Percentiles rank a stretch among this genome's conserved stretches.
phyloP scores from a whole-genome alignment of 2,113 vertebrate species.

The Crotophaga sulcirostris region DNA sequence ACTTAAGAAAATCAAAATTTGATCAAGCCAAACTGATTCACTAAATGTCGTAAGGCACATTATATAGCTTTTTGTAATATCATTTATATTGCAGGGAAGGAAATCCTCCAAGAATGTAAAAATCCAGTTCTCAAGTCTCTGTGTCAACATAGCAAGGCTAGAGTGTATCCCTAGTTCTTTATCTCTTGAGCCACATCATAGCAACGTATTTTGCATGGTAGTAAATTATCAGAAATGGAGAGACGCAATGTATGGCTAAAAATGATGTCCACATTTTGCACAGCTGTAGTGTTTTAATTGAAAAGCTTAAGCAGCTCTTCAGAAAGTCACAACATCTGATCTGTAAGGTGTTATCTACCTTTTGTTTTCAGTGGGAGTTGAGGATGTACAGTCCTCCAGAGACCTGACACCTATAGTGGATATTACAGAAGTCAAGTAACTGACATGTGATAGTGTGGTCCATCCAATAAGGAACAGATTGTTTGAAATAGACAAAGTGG shows the following conservation, averaged over 20 bases:
- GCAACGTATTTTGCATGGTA: background rate
- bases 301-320: background rate
- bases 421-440: conserved; percentile 54
- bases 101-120: background rate
- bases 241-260: background rate
- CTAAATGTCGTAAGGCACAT: background rate
- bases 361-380: background rate
- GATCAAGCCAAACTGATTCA: background rate
- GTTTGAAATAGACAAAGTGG: conserved; percentile 61
- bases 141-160: background rate
- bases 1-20: background rate
- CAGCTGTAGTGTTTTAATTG: background rate
- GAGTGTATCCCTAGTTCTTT: background rate
- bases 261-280: background rate
- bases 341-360: background rate
- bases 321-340: background rate
- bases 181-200: background rate
- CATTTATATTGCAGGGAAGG: background rate
- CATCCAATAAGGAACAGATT: conserved; percentile 48
- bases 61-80: background rate
- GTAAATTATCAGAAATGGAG: background rate
- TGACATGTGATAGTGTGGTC: conserved; percentile 22
- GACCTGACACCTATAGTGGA: conserved; percentile 8
- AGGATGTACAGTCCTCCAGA: background rate
- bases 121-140: background rate